Evolutionary conservation across 2,888 invertebrate genomes (phyloP).

Genomic region (Heliconius aoede): DNA sequence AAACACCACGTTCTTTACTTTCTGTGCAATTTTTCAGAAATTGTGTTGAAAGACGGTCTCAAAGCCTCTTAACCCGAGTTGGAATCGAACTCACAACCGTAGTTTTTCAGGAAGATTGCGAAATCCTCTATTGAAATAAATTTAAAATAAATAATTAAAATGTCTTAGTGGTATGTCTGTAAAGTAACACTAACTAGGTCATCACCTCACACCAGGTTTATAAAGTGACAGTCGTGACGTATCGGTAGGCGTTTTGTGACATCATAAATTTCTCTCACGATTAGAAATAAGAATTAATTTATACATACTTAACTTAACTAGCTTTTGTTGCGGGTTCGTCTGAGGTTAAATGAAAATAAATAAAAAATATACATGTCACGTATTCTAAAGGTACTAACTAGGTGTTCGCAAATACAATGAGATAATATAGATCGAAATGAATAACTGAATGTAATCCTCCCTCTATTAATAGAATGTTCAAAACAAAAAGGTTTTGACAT

Average conservation of each 20-base stretch:
- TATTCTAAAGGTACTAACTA: neutral
- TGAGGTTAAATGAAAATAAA: neutral
- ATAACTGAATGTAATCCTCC: too few relatives aligned
- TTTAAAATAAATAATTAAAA: neutral
- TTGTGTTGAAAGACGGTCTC: too few relatives aligned
- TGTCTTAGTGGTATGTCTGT: conserved; percentile 20
- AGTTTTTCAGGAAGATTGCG: neutral
- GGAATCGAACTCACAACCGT: neutral
- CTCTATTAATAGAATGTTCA: too few relatives aligned
- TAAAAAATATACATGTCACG: neutral
- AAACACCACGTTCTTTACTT: too few relatives aligned
- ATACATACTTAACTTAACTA: neutral
- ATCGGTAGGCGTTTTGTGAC: conserved; percentile 35
- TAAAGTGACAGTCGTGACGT: conserved; percentile 36
- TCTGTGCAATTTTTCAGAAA: too few relatives aligned
- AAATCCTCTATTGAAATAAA: neutral
- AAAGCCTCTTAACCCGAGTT: too few relatives aligned
- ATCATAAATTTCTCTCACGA: conserved; percentile 14
- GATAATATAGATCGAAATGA: too few relatives aligned
- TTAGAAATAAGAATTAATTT: conserved; percentile 9
- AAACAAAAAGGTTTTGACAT: too few relatives aligned
- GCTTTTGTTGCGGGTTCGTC: neutral
- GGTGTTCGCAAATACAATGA: too few relatives aligned
- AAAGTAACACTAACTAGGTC: conserved; percentile 6
- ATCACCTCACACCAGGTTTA: conserved; percentile 31